phyloP scores from a whole-genome alignment of 37 sponge, comb jelly and placozoan genomes.

The Crambe crambe region DNA sequence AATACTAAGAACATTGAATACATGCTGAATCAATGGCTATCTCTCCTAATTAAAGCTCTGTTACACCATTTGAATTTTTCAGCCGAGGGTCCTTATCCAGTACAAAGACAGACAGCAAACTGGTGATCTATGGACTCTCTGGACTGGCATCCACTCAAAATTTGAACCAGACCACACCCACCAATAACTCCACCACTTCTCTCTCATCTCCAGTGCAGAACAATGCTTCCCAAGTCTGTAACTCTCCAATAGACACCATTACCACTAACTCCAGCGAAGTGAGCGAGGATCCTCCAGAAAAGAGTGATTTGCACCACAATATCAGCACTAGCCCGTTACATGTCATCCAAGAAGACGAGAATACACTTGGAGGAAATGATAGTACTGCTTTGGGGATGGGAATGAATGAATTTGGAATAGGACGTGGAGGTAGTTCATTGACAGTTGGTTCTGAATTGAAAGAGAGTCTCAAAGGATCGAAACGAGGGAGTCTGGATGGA shows the following conservation, averaged over 20 bases:
- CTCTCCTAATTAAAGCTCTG: too few species aligned
- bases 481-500: not conserved
- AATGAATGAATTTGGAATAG: too few species aligned
- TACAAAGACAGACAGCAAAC: conserved; percentile 12
- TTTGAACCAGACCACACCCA: not conserved
- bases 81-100: too few species aligned
- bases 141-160: not conserved
- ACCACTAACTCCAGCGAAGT: too few species aligned
- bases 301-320: not conserved
- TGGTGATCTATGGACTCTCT: conserved; percentile 15
- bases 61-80: too few species aligned
- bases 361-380: not conserved
- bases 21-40: too few species aligned
- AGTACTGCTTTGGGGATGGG: too few species aligned
- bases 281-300: not conserved
- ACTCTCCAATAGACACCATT: too few species aligned
- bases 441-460: not conserved
- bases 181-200: not conserved
- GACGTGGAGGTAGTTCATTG: too few species aligned
- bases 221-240: too few species aligned
- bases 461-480: not conserved
- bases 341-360: conserved; percentile 1
- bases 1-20: too few species aligned
- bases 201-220: too few species aligned
- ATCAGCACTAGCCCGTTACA: not conserved